These are phyloP conservation scores for Muntiacus muntjak DNA, from an alignment of 2,113 vertebrate genomes.

Conservation along the genomic window DNA sequence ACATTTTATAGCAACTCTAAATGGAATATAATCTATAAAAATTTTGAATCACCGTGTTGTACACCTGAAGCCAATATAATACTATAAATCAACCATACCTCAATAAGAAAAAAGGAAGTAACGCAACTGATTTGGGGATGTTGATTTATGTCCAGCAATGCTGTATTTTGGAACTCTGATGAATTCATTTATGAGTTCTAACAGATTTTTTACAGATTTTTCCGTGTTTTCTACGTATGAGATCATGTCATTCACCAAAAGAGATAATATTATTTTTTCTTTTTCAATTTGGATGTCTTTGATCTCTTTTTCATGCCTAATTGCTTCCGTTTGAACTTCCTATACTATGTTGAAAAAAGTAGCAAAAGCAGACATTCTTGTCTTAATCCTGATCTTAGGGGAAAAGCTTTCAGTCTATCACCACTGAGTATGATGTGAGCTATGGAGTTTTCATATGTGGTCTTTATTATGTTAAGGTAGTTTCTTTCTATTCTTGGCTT, in stretches of 20 bases:
- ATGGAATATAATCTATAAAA: background rate
- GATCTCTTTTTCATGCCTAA: background rate
- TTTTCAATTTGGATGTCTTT: background rate
- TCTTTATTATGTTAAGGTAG: background rate
- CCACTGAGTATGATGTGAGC: background rate
- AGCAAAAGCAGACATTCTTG: background rate
- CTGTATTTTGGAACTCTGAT: background rate
- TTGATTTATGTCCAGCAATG: background rate
- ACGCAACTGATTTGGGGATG: background rate
- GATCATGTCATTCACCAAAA: background rate
- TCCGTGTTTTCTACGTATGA: background rate
- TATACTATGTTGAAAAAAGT: background rate
- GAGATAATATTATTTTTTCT: background rate
- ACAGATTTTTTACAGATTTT: background rate
- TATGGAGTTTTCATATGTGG: background rate
- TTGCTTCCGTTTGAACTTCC: background rate
- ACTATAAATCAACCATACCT: background rate
- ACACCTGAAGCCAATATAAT: background rate
- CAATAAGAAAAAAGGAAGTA: background rate
- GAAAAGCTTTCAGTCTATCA: background rate
- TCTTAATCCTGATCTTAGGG: background rate
- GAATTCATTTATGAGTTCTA: background rate
- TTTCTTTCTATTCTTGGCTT: background rate
- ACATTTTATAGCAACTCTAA: background rate
- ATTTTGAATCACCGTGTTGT: background rate